These are phyloP conservation scores for Pteruthius melanotis DNA, from an alignment of 2,113 vertebrate species.

Conservation along the genomic window DNA sequence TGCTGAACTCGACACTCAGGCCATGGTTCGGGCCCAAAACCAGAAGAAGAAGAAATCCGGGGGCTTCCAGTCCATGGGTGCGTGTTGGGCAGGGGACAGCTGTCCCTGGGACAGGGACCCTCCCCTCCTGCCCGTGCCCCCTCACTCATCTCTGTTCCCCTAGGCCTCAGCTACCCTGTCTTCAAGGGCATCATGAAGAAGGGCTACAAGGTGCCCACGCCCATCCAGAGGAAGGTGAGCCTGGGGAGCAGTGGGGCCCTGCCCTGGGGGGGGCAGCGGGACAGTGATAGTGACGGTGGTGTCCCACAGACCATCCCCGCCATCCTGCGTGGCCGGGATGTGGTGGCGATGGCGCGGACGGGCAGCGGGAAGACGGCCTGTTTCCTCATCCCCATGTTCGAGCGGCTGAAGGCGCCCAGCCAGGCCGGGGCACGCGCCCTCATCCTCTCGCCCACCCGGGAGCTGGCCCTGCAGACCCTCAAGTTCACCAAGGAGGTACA, in stretches of 20 bases:
- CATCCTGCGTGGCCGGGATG: conserved; percentile 90
- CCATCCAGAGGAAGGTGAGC: conserved; percentile 92
- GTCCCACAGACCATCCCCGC: conserved; percentile 82
- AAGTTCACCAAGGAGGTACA: conserved; percentile 95
- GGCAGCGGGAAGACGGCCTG: conserved; percentile 96
- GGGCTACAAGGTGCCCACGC: conserved; percentile 96
- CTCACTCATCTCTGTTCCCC: background rate
- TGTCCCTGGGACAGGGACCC: fast-evolving
- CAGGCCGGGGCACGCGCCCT: conserved; percentile 88
- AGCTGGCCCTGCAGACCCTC: conserved; percentile 95
- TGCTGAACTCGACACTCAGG: conserved; percentile 83
- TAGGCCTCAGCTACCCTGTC: conserved; percentile 91
- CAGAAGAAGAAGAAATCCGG: conserved; percentile 99
- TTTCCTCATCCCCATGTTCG: conserved; percentile 95
- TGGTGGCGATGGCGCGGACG: conserved; percentile 94
- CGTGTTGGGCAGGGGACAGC: background rate
- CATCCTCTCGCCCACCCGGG: conserved; percentile 90
- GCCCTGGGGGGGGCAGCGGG: fast-evolving
- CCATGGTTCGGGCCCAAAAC: conserved; percentile 91
- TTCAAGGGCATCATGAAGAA: conserved; percentile 96
- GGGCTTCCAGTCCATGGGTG: conserved; percentile 99
- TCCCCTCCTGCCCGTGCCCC: fast-evolving
- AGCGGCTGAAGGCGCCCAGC: conserved; percentile 85
- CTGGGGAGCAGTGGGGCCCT: fast-evolving
- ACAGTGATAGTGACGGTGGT: fast-evolving